A percentile compares a stretch with the other conserved stretches of the same genome.
Evolutionary conservation across 2,888 invertebrate genomes (phyloP).

Genomic region (Lasioglossum oenotherae): DNA sequence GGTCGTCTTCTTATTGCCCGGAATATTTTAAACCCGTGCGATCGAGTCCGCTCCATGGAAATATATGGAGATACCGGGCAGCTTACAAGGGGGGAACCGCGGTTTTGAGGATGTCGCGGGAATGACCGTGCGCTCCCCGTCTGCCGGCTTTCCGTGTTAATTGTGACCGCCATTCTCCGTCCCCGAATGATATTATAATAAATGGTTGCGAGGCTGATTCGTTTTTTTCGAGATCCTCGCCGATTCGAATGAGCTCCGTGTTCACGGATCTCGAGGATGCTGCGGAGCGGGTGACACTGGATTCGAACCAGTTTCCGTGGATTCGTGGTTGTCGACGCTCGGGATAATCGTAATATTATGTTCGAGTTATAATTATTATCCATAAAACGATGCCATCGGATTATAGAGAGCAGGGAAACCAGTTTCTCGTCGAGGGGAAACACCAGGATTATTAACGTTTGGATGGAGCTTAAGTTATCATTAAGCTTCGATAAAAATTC

Average conservation of each 20-base stretch:
- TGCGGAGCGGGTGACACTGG: background rate
- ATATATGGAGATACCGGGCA: slow-evolving; percentile 39
- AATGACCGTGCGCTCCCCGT: background rate
- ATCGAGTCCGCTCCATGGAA: slow-evolving; percentile 32
- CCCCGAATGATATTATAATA: background rate
- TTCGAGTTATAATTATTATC: slow-evolving; percentile 4
- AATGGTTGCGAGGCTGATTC: background rate
- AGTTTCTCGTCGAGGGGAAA: background rate
- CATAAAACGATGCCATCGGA: background rate
- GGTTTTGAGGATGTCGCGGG: slow-evolving; percentile 11
- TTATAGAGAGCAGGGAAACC: background rate
- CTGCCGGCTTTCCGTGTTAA: background rate
- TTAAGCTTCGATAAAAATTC: background rate
- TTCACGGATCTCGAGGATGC: background rate
- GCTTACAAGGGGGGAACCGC: background rate
- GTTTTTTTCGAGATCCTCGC: background rate
- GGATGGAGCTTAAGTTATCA: background rate
- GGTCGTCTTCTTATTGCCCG: slow-evolving; percentile 39
- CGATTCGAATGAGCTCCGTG: background rate
- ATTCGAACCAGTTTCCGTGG: background rate
- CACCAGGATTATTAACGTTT: background rate
- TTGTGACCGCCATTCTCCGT: background rate
- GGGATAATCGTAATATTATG: background rate
- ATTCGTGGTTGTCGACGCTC: background rate
- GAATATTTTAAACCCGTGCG: slow-evolving; percentile 52